phyloP scores from a whole-genome alignment of 2,113 vertebrate genomes.

The Orientallactaga bullata region DNA sequence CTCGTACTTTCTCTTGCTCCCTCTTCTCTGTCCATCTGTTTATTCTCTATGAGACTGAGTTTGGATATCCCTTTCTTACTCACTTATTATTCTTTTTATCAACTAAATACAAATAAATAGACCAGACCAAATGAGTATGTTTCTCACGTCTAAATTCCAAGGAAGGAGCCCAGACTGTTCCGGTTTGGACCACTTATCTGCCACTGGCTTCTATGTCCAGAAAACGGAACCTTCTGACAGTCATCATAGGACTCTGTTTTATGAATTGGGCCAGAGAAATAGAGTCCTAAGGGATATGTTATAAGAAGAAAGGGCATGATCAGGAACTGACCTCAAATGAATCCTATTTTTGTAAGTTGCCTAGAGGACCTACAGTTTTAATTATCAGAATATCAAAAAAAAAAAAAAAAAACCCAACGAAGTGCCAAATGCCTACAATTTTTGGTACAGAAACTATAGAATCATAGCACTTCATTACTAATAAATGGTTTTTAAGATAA shows the following conservation, averaged over 20 bases:
- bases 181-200: not conserved
- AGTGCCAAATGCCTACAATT: not conserved
- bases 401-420: conserved; percentile 3
- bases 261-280: not conserved
- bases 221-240: not conserved
- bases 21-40: not conserved
- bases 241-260: not conserved
- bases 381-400: not conserved
- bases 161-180: not conserved
- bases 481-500: conserved; percentile 13
- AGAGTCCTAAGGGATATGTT: not conserved
- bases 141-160: not conserved
- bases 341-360: not conserved
- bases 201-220: too few relatives aligned
- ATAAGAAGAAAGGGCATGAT: not conserved
- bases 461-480: not conserved
- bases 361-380: not conserved
- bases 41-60: not conserved
- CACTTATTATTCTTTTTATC: not conserved
- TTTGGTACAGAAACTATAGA: not conserved
- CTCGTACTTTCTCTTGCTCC: not conserved
- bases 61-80: not conserved
- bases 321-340: not conserved
- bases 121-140: not conserved
- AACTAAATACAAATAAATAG: not conserved